Evolutionary conservation across 1,140 invertebrate species (phyloP), one percentile per base, ranked within the genome.

Genomic region (Steinernema khuongi): DNA sequence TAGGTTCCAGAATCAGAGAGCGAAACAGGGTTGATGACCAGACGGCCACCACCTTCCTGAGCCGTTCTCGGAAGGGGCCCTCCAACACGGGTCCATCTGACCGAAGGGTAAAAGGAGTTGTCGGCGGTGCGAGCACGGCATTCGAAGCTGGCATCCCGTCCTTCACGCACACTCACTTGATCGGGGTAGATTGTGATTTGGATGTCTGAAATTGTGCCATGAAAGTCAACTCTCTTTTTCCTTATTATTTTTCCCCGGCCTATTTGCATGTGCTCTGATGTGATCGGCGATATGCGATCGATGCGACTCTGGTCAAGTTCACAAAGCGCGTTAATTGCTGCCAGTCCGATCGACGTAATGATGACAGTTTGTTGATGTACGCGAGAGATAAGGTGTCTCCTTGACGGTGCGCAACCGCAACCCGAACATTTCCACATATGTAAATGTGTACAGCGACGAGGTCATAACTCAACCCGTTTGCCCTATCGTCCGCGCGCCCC

Each of bases 131-230:
- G 77, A 28, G 83, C 83, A 41, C 83, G 78, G 50, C 83, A 84
- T 50, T 84, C 83, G 66, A 84, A 84, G 4, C 72, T 72, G 18
- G 83, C 83, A 26, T 84, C 83, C 19, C 74, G 67, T 41, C 83
- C 83, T 74, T 85, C 83, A n/a, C 79, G 74, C 28, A 83, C 80
- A 29, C 70, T 75, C 28, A 79, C 60, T 69, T 85, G 81, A 28
- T 80, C 73, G n/a, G 83, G 83, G 69, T 84, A 85, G 29, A 84
- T 79, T n/a, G 81, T 84, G 71, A 84, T 85, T 67, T 84, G 83
- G 7, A 84, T 72, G 33, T 84, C 82, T 19, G 71, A 76, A 28
- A 60, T 41, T 41, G n/a, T 4, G 50, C n/a, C n/a, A n/a, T n/a
- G n/a, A n/a, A n/a, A n/a, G n/a, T n/a, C n/a, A n/a, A n/a, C n/a